Base-by-base conservation (phyloP, 2,113 vertebrate species). In the Ageneiosus marmoratus region DNA sequence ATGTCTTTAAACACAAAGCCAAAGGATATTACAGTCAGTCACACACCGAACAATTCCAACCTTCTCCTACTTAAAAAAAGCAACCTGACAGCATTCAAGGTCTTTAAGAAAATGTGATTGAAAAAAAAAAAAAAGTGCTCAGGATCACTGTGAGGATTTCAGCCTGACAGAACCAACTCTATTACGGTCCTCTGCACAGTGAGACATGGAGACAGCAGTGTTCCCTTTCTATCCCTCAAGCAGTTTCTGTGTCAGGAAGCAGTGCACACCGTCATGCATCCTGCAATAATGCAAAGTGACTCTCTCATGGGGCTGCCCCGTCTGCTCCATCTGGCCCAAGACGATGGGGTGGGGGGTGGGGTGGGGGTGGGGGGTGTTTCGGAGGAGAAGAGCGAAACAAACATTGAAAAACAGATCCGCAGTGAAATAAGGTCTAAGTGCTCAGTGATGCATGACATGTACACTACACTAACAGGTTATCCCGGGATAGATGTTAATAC, bases 281-380 rank as follows among this genome's bases (percentile, higher is more conserved):
- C 29, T 85, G 84, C 78, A 86, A 83, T 81, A 88, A 91, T 89
- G 75, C 58, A 50, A 90, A 81, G 77, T 86, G 87, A 85, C 87
- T 89, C 70, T 86, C 81, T 79, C 84, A 85, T 56, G 69, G 89
- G 86, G 58, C 34, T 82, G 70, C 82, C 70, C 83, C 89, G 85
- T 87, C 46, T 87, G 84, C 75, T 84, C 86, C n/a, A 73, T 70
- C 87, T 84, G 88, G 85, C 80, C 86, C 78, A 4, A 46, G n/a
- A n/a, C n/a, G 50, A 84, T 83, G 53, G 72, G 67, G 67, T 51
- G 88, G 77, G 37, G 76, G n/a, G n/a, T n/a, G n/a, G n/a, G n/a
- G n/a, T n/a, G n/a, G n/a, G n/a, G n/a, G n/a, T n/a, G n/a, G n/a
- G n/a, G n/a, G n/a, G n/a, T n/a, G n/a, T n/a, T n/a, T n/a, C n/a